Evolutionary conservation across 2,797 vertebrate species (phyloP), one percentile per base, ranked within the genome.

Genomic region (Apodemus agrarius): DNA sequence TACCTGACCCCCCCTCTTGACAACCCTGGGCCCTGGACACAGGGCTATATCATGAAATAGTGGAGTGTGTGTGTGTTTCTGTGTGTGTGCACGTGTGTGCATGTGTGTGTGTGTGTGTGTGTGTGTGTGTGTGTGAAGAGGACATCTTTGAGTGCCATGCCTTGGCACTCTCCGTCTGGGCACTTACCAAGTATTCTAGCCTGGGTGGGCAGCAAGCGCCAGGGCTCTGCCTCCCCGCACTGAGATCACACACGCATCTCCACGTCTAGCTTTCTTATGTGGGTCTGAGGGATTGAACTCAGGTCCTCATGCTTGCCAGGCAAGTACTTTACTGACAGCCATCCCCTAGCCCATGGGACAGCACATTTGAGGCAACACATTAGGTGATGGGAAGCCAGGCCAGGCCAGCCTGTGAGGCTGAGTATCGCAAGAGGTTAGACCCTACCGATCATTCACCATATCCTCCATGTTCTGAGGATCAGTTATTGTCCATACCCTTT

Each of bases 21-120:
- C 46, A 43, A 29, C 43, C 63, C 31, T 31, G 49, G 63, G 43
- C 29, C 61, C 43, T 13, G 40, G 9, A 57, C 11, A 37, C 11
- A 0, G 5, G 65, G 19, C 24, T 11, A 11, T 16, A 0, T 1
- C 29, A 21, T 40, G 5, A 19, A 31, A 57, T 57, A 40, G 14
- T 52, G 21, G 54, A 63, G 16, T 57, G 57, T 29, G 14, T 83
- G n/a, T 16, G 52, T 81, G 52, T n/a, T n/a, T n/a, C n/a, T 59
- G 52, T 57, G 16, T 52, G 46, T 79, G 7, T 76, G 78, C 29
- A 5, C 34, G 76, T 52, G 46, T 79, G 76, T 52, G 46, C 29
- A 13, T 52, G 76, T 52, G 49, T 79, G 78, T 54, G 24, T 76
- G 75, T 78, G 26, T 52, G 76, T 79, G 46, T 49, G 26, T 49